Evolutionary conservation across 1,140 invertebrate species (phyloP).

Genomic region (Atta texana): DNA sequence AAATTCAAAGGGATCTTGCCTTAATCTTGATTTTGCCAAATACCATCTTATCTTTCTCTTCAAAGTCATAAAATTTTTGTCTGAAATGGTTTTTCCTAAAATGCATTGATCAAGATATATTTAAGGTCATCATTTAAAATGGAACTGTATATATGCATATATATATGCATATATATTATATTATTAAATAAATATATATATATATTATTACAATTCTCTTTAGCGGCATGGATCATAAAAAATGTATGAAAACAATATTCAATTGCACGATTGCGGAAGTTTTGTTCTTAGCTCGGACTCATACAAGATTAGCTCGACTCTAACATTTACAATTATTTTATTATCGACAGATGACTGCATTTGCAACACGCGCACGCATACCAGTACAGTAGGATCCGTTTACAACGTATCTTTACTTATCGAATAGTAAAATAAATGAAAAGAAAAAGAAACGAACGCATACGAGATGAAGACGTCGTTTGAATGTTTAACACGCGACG

Average conservation of each 20-base stretch:
- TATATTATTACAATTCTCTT: not conserved
- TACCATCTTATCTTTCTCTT: too few species aligned
- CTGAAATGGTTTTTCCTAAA: too few species aligned
- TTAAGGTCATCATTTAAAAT: too few species aligned
- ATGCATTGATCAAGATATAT: too few species aligned
- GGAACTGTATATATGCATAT: not conserved
- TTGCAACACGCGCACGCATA: constrained; percentile 15
- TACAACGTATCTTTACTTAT: constrained; percentile 41
- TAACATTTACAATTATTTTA: constrained; percentile 58
- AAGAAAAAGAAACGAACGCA: constrained; percentile 6
- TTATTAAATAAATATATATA: not conserved
- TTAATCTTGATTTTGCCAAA: too few species aligned
- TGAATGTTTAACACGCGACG: not conserved
- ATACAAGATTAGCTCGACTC: constrained; percentile 12
- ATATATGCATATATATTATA: not conserved
- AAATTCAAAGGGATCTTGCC: too few species aligned
- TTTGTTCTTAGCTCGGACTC: constrained; percentile 17
- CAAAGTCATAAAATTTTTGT: too few species aligned
- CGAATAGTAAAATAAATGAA: not conserved
- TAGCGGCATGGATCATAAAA: constrained; percentile 9
- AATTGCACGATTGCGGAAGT: constrained; percentile 30
- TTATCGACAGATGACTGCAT: constrained; percentile 57
- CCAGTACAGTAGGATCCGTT: constrained; percentile 34
- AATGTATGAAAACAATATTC: constrained; percentile 23
- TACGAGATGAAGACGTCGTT: not conserved